A percentile compares a stretch with the other conserved stretches of the same genome.
phyloP scores from a whole-genome alignment of 2,797 vertebrate species.

The Leuciscus waleckii region DNA sequence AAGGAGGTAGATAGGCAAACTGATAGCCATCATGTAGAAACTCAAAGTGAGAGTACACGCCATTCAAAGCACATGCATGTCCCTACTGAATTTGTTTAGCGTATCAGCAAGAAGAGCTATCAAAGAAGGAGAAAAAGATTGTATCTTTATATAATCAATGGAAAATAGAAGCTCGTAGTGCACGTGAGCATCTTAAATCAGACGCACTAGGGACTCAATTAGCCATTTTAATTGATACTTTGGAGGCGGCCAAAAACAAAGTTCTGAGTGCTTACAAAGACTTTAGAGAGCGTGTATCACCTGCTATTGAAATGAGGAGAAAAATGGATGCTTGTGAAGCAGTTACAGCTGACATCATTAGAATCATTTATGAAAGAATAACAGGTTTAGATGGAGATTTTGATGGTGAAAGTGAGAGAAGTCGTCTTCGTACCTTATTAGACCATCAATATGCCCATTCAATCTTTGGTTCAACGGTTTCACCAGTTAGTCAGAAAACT shows the following conservation, averaged over 20 bases:
- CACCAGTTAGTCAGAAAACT: not conserved
- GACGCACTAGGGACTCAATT: slow-evolving; percentile 12
- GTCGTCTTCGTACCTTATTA: no score
- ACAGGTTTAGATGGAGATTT: slow-evolving; percentile 26
- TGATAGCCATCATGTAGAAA: not conserved
- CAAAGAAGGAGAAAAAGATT: slow-evolving; percentile 45
- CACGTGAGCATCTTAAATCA: slow-evolving; percentile 35
- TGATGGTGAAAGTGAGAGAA: no score
- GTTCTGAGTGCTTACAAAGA: slow-evolving; percentile 11
- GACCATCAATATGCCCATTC: no score
- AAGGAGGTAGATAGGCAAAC: not conserved
- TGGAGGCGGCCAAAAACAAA: slow-evolving; percentile 11
- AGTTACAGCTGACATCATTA: slow-evolving; percentile 11
- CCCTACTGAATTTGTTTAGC: slow-evolving; percentile 20
- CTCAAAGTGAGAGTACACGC: not conserved
- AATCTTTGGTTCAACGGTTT: no score
- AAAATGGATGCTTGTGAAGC: slow-evolving; percentile 44
- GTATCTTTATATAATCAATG: slow-evolving; percentile 37
- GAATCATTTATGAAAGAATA: slow-evolving; percentile 46
- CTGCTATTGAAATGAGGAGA: slow-evolving; percentile 4
- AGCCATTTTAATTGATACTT: not conserved
- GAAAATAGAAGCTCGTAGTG: slow-evolving; percentile 29
- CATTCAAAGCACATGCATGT: not conserved
- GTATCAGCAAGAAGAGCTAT: slow-evolving; percentile 36
- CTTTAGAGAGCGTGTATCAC: slow-evolving; percentile 2